Percentiles rank a stretch among this genome's conserved stretches.
These are phyloP conservation scores for Platysternon megacephalum DNA, from an alignment of 2,113 vertebrate species.

Conservation along the genomic window DNA sequence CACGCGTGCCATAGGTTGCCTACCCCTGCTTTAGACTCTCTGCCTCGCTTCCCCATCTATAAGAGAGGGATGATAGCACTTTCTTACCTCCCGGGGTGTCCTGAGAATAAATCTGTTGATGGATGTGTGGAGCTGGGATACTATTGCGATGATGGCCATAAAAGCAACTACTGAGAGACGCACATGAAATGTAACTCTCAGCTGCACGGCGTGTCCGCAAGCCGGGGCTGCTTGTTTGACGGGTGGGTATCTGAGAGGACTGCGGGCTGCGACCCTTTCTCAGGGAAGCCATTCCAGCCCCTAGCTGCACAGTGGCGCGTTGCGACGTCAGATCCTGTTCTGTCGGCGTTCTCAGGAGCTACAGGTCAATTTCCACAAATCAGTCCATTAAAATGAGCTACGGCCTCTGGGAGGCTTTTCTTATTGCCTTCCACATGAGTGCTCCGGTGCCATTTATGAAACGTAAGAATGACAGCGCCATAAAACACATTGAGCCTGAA, in stretches of 20 bases:
- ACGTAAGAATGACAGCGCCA: background rate
- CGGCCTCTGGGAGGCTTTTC: background rate
- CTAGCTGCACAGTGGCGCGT: background rate
- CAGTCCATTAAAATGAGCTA: background rate
- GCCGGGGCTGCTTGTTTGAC: background rate
- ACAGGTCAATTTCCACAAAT: background rate
- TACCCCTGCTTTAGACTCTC: too few relatives aligned
- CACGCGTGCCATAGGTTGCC: too few relatives aligned
- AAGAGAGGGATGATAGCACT: fast-evolving
- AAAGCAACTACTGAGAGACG: fast-evolving
- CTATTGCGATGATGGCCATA: fast-evolving
- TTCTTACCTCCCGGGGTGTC: background rate
- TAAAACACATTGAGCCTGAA: background rate
- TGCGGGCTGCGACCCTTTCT: background rate
- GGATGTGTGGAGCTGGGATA: background rate
- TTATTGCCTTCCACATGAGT: background rate
- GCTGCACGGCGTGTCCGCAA: background rate
- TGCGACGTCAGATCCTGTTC: fast-evolving
- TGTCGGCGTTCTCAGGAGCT: background rate
- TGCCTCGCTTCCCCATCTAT: too few relatives aligned
- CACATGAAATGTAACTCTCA: fast-evolving
- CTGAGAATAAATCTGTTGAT: background rate
- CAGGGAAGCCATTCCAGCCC: background rate
- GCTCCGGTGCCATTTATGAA: background rate
- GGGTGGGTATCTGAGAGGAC: background rate